Evolutionary conservation across 37 sponge, comb jelly and placozoan genomes (phyloP).

Genomic region (Eunapius fragilis): DNA sequence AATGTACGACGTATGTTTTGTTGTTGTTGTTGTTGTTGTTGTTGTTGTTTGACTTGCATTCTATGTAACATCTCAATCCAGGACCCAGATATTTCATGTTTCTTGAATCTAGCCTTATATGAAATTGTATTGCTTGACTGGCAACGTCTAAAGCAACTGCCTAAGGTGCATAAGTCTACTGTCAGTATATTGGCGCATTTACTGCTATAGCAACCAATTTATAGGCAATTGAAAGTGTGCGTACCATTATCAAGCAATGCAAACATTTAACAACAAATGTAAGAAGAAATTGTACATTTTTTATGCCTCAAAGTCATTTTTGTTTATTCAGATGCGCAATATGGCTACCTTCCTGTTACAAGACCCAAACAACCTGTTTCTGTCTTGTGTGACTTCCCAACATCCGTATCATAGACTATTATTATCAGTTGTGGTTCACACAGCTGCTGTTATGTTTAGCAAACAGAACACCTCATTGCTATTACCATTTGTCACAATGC

Average conservation of each 20-base stretch:
- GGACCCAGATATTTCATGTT: background rate
- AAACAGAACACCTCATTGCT: conserved; percentile 12
- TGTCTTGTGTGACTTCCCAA: conserved; percentile 21
- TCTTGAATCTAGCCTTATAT: background rate
- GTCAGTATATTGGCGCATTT: background rate
- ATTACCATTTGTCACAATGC: conserved; percentile 47
- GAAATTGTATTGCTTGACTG: background rate
- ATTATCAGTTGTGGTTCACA: conserved; percentile 54
- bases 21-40: no score
- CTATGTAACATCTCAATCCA: background rate
- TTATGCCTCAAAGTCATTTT: no score
- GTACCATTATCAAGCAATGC: no score
- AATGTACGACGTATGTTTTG: background rate
- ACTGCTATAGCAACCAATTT: background rate
- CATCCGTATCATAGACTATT: background rate
- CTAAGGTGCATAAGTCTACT: background rate
- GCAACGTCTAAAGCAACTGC: background rate
- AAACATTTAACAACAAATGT: no score
- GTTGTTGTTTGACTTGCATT: no score
- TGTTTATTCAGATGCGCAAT: background rate
- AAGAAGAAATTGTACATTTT: no score
- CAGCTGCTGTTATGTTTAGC: conserved; percentile 26
- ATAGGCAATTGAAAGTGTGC: no score
- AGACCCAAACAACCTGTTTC: conserved; percentile 45
- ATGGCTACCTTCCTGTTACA: conserved; percentile 17